Evolutionary conservation across 2,113 vertebrate genomes (phyloP).

Genomic region (Microtus montanus): DNA sequence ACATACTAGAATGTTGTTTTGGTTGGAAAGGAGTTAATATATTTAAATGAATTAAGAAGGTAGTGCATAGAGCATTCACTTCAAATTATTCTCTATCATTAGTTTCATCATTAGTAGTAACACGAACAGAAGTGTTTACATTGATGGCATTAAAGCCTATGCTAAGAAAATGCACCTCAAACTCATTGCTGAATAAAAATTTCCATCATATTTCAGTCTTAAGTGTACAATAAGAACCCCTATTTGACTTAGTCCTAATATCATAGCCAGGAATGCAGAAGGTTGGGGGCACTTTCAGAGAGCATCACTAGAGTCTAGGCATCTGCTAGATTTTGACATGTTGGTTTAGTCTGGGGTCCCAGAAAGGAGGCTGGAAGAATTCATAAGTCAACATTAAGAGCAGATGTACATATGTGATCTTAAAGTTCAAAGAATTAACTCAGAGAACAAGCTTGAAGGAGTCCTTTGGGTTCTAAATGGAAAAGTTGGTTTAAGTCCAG

Average conservation of each 20-base stretch:
- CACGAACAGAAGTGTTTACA: background rate
- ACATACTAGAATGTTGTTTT: background rate
- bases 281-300: background rate
- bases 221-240: background rate
- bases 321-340: background rate
- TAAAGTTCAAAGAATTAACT: background rate
- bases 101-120: background rate
- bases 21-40: background rate
- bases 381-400: background rate
- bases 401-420: background rate
- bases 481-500: background rate
- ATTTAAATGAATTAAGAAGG: background rate
- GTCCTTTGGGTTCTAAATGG: background rate
- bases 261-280: background rate
- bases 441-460: background rate
- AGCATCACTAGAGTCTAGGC: accelerated
- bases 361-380: background rate
- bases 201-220: background rate
- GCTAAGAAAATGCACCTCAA: background rate
- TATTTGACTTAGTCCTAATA: background rate
- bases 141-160: background rate
- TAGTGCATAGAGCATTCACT: accelerated
- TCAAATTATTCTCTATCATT: background rate
- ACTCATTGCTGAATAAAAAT: background rate
- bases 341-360: background rate